Evolutionary conservation across 2,797 vertebrate species (phyloP).

Genomic region (Gambelia wislizenii): DNA sequence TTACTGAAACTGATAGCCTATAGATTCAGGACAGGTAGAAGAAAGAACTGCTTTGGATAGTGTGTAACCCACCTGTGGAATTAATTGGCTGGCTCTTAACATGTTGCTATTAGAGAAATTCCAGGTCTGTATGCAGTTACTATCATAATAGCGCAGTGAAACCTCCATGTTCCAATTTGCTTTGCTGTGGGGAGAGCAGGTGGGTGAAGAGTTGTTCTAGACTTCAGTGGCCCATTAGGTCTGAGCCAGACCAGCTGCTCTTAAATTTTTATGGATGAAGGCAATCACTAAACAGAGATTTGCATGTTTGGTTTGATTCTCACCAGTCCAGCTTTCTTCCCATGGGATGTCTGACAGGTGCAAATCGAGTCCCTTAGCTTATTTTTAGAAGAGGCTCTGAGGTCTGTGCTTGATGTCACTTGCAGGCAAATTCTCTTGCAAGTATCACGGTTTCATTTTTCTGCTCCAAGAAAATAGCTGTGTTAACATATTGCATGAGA

Average conservation of each 20-base stretch:
- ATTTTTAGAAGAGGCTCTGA: too few species aligned
- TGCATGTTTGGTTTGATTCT: not conserved
- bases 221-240: not conserved
- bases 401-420: not conserved
- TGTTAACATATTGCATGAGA: not conserved
- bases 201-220: not conserved
- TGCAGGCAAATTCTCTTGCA: too few species aligned
- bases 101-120: not conserved
- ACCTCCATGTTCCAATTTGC: not conserved
- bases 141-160: not conserved
- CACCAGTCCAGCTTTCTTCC: not conserved
- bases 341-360: constrained; percentile 8
- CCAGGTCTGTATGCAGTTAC: not conserved
- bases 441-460: too few species aligned
- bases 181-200: not conserved
- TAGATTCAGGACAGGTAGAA: too few species aligned
- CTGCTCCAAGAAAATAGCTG: not conserved
- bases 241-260: not conserved
- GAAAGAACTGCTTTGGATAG: not conserved
- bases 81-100: not conserved
- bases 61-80: not conserved
- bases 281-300: not conserved
- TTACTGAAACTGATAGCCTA: not conserved
- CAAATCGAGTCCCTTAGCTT: constrained; percentile 1
- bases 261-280: not conserved